Evolutionary conservation across 2,113 vertebrate species (phyloP).

Genomic region (Isichthys henryi): DNA sequence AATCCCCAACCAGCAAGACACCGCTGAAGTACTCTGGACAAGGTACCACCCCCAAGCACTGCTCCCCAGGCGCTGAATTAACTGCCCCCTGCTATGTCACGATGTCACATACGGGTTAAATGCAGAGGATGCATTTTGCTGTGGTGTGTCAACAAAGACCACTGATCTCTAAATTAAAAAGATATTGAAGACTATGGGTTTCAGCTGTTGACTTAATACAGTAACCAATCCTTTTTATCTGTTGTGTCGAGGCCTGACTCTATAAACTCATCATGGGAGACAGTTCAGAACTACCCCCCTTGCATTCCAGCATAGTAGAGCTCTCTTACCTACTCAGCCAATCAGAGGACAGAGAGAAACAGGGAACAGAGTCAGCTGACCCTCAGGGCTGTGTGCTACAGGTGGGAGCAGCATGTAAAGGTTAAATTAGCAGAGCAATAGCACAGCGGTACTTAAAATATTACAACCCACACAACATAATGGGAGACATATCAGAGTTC

Average conservation of each 20-base stretch:
- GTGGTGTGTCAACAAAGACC: too few relatives aligned
- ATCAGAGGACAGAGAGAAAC: background rate
- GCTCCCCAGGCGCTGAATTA: too few relatives aligned
- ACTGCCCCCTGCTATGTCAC: too few relatives aligned
- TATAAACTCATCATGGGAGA: constrained; percentile 13
- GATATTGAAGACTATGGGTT: background rate
- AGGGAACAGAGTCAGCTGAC: background rate
- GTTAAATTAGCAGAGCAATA: background rate
- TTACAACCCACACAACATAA: background rate
- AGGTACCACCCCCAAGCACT: too few relatives aligned
- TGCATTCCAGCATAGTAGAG: background rate
- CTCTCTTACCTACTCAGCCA: background rate
- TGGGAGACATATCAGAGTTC: background rate
- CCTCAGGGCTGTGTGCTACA: background rate
- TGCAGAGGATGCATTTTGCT: too few relatives aligned
- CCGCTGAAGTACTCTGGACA: too few relatives aligned
- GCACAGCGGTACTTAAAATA: background rate
- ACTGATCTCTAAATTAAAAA: too few relatives aligned
- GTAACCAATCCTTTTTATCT: background rate
- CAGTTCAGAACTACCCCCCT: background rate
- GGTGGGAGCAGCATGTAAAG: background rate
- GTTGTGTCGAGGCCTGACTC: background rate
- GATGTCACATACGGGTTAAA: too few relatives aligned
- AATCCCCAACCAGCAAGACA: too few relatives aligned
- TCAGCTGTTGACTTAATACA: background rate